Evolutionary conservation across 92 coral and sea anemone genomes (phyloP).

Genomic region (Meandrina meandrites): DNA sequence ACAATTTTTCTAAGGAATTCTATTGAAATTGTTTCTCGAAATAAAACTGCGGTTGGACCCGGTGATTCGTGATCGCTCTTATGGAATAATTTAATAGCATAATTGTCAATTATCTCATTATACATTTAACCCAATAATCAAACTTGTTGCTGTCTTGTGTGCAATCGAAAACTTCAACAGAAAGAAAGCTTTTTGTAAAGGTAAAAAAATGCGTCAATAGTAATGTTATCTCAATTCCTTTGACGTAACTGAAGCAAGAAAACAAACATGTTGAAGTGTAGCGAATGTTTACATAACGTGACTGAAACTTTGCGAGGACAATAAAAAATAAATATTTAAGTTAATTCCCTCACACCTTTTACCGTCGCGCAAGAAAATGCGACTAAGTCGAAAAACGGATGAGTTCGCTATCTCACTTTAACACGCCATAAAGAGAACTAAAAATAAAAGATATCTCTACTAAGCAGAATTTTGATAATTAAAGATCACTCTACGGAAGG

Average conservation of each 20-base stretch:
- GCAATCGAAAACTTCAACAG: neutral
- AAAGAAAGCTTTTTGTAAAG: neutral
- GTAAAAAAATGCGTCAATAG: neutral
- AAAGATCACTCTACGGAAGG: neutral
- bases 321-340: neutral
- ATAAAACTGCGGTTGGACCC: conserved; percentile 7
- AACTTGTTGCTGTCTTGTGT: neutral
- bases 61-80: conserved; percentile 1
- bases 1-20: conserved; percentile 11
- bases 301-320: neutral
- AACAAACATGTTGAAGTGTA: conserved; percentile 16
- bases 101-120: conserved; percentile 17
- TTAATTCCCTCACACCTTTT: conserved; percentile 4
- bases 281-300: conserved; percentile 24
- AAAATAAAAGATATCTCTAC: neutral
- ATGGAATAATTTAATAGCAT: conserved; percentile 10
- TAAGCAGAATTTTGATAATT: neutral
- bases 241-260: neutral
- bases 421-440: neutral
- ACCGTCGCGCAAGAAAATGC: neutral
- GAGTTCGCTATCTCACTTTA: neutral
- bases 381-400: conserved; percentile 19
- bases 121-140: neutral
- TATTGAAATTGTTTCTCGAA: neutral
- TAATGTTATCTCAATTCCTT: neutral